These are phyloP conservation scores for Eulemur rubriventer DNA, from an alignment of 2,797 vertebrate genomes.

Conservation along the genomic window DNA sequence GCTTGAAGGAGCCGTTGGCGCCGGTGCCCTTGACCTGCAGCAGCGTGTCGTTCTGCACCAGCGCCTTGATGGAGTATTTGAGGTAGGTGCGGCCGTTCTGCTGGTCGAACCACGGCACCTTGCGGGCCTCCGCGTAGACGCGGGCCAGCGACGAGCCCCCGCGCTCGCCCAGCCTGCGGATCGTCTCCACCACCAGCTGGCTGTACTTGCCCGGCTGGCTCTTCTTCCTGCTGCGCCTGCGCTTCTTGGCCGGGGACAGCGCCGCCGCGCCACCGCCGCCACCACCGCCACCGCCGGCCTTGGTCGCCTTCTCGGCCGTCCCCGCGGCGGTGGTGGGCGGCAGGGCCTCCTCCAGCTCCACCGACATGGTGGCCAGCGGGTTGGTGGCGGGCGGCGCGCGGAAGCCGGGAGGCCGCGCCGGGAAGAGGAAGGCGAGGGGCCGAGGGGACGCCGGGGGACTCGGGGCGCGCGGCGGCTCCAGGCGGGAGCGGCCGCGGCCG, in stretches of 20 bases:
- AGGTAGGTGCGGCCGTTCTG: conserved; percentile 92
- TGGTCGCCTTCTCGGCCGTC: conserved; percentile 70
- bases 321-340: conserved; percentile 82
- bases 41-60: conserved; percentile 91
- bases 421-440: conserved; percentile 26
- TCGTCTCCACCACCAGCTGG: conserved; percentile 89
- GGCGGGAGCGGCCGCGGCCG: conserved; percentile 73
- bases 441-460: neutral
- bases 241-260: conserved; percentile 83
- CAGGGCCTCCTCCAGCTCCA: conserved; percentile 85
- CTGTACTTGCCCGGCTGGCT: conserved; percentile 91
- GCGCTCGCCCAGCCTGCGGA: conserved; percentile 88
- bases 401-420: conserved; percentile 21
- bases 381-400: conserved; percentile 64
- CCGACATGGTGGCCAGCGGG: conserved; percentile 83
- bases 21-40: conserved; percentile 91
- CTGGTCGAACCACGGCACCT: conserved; percentile 92
- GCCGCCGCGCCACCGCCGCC: conserved; percentile 31
- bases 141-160: conserved; percentile 90
- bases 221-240: conserved; percentile 88
- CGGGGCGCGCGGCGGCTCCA: conserved; percentile 52
- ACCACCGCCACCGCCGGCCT: neutral
- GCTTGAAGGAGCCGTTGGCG: conserved; percentile 91
- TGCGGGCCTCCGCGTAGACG: conserved; percentile 90
- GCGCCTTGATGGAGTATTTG: conserved; percentile 90